Evolutionary conservation across 2,888 invertebrate species (phyloP), one percentile per base, ranked within the genome.

Genomic region (Apamea sordens): DNA sequence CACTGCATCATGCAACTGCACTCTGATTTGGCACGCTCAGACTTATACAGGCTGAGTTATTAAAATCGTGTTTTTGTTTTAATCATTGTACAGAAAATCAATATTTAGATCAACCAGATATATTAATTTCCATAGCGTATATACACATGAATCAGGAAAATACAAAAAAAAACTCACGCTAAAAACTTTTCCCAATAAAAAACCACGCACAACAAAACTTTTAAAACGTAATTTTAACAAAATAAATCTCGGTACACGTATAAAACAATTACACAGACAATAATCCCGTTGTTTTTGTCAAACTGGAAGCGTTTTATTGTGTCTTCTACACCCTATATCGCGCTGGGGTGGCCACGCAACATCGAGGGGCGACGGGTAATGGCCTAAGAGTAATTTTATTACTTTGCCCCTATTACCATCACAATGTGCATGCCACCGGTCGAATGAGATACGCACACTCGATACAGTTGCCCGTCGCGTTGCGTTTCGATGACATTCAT

Each of bases 321-420:
- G 92, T 91, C 92, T 94, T 92, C 89, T 93, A 94, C 96, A 95
- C 93, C 96, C 96, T 96, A 92, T 96, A 95, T 92, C 88, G 92
- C 89, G 88, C 89, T 92, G 92, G 93, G 91, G 92, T 90, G 89
- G 90, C 88, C 76, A 82, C 78, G 92, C 91, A 90, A 87, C 92
- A 90, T 83, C 86, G 90, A 93, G 93, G 96, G 95, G 95, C 92
- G 94, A 88, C 93, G 95, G 93, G 96, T 96, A 97, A 96, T 97
- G 97, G 97, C 95, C 94, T 96, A 96, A 96, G 93, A 96, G 96
- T 97, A 96, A 97, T 97, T 97, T 97, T 97, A 97, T 96, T 97
- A 97, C 96, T 96, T 95, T 96, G 95, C 96, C 96, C 96, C 96
- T 93, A 97, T 97, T 96, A 96, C 94, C 97, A 96, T 97, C 94